Evolutionary conservation across 2,888 invertebrate species (phyloP).

Genomic region (Mystacides longicornis): DNA sequence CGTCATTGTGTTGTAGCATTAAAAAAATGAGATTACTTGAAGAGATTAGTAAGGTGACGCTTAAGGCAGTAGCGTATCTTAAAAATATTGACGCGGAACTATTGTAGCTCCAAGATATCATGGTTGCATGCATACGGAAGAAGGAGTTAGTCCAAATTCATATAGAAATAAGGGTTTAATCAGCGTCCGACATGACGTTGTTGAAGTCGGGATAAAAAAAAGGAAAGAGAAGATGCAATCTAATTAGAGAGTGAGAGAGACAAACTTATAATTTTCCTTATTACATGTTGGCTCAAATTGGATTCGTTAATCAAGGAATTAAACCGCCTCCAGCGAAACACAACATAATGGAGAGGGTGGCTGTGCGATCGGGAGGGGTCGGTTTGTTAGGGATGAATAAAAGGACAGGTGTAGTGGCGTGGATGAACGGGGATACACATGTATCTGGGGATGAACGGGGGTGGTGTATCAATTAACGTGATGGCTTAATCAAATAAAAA

Average conservation of each 20-base stretch:
- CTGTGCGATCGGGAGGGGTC: conserved; percentile 6
- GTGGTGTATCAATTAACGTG: not conserved
- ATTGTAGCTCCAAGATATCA: too few relatives aligned
- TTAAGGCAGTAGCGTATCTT: too few relatives aligned
- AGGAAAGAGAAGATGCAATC: too few relatives aligned
- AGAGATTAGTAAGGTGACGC: too few relatives aligned
- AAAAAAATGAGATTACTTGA: too few relatives aligned
- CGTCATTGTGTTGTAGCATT: too few relatives aligned
- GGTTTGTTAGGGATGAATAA: not conserved
- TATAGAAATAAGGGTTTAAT: too few relatives aligned
- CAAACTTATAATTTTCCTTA: conserved; percentile 28
- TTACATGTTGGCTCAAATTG: conserved; percentile 27
- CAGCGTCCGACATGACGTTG: too few relatives aligned
- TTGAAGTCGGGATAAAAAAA: too few relatives aligned
- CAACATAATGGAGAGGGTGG: conserved; percentile 24
- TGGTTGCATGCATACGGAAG: too few relatives aligned
- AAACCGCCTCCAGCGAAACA: conserved; percentile 26
- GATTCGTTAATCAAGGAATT: conserved; percentile 28
- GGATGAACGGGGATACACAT: not conserved
- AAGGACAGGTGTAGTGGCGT: not conserved
- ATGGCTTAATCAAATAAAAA: conserved; percentile 1
- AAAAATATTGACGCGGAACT: too few relatives aligned
- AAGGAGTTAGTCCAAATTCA: too few relatives aligned
- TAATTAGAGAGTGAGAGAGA: conserved; percentile 27
- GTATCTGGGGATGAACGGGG: not conserved